These are phyloP conservation scores for Meloe dianella DNA, from an alignment of 2,888 invertebrate genomes.

Conservation along the genomic window DNA sequence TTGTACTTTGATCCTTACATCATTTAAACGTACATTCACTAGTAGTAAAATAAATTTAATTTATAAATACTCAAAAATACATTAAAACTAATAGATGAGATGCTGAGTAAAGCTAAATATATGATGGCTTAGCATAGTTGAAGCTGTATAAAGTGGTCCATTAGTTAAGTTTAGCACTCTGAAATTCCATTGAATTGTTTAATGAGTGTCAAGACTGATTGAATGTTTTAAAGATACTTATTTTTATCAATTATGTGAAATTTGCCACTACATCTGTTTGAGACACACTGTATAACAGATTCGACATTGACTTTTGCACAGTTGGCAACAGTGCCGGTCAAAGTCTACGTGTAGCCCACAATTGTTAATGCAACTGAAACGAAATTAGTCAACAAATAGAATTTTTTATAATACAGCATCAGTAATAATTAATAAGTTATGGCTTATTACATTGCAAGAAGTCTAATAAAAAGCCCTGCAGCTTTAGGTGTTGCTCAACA, in stretches of 20 bases:
- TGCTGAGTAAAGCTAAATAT: no score
- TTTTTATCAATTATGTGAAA: not conserved
- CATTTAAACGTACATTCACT: not conserved
- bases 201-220: no score
- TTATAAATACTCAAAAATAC: no score
- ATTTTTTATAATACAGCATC: not conserved
- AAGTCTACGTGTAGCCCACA: slow-evolving; percentile 28
- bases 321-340: slow-evolving; percentile 33
- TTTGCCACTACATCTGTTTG: not conserved
- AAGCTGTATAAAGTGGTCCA: no score
- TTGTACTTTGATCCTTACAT: slow-evolving; percentile 3
- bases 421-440: slow-evolving; percentile 35
- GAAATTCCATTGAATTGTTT: no score
- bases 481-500: slow-evolving; percentile 43
- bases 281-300: not conserved
- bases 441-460: slow-evolving; percentile 51
- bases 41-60: not conserved
- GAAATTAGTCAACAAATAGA: slow-evolving; percentile 3
- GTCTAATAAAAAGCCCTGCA: slow-evolving; percentile 44
- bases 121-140: no score
- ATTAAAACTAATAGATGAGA: no score
- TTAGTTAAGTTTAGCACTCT: no score
- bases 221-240: no score
- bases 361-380: not conserved
- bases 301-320: slow-evolving; percentile 7